These are phyloP conservation scores for Hymenochirus boettgeri DNA, from an alignment of 2,113 vertebrate genomes.

Conservation along the genomic window DNA sequence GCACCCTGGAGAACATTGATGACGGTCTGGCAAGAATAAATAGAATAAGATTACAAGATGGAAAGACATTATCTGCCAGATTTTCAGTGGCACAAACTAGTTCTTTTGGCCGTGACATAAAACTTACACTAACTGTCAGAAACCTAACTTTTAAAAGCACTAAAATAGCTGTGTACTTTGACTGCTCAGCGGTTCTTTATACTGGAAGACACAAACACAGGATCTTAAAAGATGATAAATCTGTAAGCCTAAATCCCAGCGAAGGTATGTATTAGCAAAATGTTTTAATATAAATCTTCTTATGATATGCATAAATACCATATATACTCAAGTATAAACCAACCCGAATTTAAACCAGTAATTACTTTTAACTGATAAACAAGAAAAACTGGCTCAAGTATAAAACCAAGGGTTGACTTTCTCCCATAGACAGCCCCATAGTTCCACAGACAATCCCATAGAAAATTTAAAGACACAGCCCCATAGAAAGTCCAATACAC, in stretches of 20 bases:
- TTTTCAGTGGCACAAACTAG: slow-evolving; percentile 61
- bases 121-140: slow-evolving; percentile 53
- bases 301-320: too few species aligned
- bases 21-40: slow-evolving; percentile 23
- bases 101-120: slow-evolving; percentile 61
- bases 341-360: too few species aligned
- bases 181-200: slow-evolving; percentile 61
- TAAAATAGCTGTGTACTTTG: slow-evolving; percentile 60
- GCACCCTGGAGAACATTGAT: slow-evolving; percentile 31
- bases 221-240: slow-evolving; percentile 57
- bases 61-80: slow-evolving; percentile 58
- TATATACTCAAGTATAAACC: too few species aligned
- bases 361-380: too few species aligned
- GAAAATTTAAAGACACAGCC: too few species aligned
- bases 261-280: slow-evolving; percentile 56
- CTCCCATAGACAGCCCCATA: too few species aligned
- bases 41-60: slow-evolving; percentile 44
- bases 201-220: slow-evolving; percentile 58
- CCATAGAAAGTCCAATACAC: too few species aligned
- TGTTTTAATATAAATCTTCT: neutral
- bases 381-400: too few species aligned
- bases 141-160: slow-evolving; percentile 53
- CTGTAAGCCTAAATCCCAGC: slow-evolving; percentile 47
- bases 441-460: too few species aligned
- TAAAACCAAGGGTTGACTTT: too few species aligned